phyloP scores from a whole-genome alignment of 1,140 invertebrate species.

The Bombus cullumanus region DNA sequence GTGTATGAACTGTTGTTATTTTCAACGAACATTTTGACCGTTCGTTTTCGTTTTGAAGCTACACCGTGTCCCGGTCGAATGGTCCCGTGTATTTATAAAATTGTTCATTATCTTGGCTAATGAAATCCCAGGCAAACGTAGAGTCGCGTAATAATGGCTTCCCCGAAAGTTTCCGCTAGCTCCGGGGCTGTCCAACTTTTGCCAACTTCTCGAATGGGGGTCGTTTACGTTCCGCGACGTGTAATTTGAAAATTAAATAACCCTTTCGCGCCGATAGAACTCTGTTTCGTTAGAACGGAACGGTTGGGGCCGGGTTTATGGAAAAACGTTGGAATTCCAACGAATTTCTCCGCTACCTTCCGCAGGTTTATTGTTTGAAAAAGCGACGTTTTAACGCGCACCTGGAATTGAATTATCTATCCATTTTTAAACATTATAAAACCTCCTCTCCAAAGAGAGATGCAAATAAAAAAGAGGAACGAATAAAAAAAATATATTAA shows the following conservation, averaged over 20 bases:
- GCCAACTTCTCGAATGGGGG: not conserved
- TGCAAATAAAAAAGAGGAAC: not conserved
- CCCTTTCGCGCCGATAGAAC: not conserved
- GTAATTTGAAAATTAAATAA: slow-evolving; percentile 45
- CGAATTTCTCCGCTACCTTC: not conserved
- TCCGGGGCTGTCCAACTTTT: slow-evolving; percentile 20
- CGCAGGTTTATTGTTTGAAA: not conserved
- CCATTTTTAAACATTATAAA: not conserved
- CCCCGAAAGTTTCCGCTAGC: slow-evolving; percentile 5
- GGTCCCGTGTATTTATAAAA: slow-evolving; percentile 18
- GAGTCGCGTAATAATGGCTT: slow-evolving; percentile 16
- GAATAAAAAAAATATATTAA: too few relatives aligned
- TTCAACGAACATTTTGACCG: slow-evolving; percentile 7
- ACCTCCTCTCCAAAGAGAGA: not conserved
- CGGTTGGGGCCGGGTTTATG: too few relatives aligned
- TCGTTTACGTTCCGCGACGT: slow-evolving; percentile 15
- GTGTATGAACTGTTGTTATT: not conserved
- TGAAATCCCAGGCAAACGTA: slow-evolving; percentile 27
- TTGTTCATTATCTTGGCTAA: slow-evolving; percentile 36
- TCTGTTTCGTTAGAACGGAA: not conserved
- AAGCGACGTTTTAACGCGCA: not conserved
- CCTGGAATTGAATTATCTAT: not conserved
- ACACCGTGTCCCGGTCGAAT: not conserved
- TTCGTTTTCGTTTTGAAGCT: not conserved
- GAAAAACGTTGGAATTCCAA: not conserved